These are phyloP conservation scores for Panzeria rudis DNA, from an alignment of 2,888 invertebrate genomes.

Conservation along the genomic window DNA sequence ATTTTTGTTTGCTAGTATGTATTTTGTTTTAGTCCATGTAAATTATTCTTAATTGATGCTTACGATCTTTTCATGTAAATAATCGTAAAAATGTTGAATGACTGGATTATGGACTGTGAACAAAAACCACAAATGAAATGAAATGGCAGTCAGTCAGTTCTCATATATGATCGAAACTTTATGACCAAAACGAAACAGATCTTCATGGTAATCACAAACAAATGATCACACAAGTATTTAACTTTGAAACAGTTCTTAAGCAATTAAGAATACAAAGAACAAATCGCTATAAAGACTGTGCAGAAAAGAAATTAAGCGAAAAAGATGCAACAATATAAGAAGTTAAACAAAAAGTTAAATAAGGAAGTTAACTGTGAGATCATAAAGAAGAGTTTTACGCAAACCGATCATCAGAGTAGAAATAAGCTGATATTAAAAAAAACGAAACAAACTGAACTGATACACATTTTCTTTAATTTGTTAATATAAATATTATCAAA, in stretches of 20 bases:
- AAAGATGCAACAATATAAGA: not conserved
- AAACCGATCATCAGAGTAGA: conserved; percentile 22
- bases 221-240: conserved; percentile 40
- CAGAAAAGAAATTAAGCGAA: conserved; percentile 15
- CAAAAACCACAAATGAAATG: conserved; percentile 33
- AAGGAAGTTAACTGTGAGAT: conserved; percentile 25
- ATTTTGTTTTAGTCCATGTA: conserved; percentile 73
- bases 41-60: conserved; percentile 77
- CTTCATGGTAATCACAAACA: conserved; percentile 52
- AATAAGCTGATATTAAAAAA: not conserved
- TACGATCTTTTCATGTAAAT: conserved; percentile 66
- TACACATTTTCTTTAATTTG: not conserved
- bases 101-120: conserved; percentile 68
- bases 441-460: not conserved
- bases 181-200: conserved; percentile 62
- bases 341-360: conserved; percentile 2
- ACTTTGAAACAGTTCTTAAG: conserved; percentile 32
- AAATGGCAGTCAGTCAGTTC: conserved; percentile 15
- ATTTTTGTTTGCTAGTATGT: conserved; percentile 11
- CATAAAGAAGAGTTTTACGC: conserved; percentile 25
- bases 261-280: conserved; percentile 24
- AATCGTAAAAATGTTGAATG: conserved; percentile 50
- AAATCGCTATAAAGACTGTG: not conserved
- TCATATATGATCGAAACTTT: conserved; percentile 18
- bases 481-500: too few species aligned